Evolutionary conservation across 2,888 invertebrate species (phyloP).

Genomic region (Orchestes rusci): DNA sequence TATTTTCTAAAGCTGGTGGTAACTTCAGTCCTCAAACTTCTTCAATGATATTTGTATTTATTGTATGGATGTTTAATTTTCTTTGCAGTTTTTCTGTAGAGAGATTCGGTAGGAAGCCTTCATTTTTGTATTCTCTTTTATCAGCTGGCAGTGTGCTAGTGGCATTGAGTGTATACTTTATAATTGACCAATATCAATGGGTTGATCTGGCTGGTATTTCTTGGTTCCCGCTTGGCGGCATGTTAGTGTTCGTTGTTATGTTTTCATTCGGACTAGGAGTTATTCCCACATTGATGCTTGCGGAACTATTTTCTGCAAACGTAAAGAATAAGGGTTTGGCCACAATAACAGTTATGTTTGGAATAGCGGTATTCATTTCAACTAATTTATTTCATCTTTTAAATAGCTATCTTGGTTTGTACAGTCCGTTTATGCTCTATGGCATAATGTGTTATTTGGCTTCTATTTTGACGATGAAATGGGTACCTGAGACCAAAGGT

Average conservation of each 20-base stretch:
- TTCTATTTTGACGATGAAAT: conserved; percentile 30
- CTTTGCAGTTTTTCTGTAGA: conserved; percentile 30
- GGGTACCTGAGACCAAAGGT: conserved; percentile 37
- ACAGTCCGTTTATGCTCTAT: conserved; percentile 34
- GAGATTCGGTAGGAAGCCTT: conserved; percentile 32
- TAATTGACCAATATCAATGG: conserved; percentile 25
- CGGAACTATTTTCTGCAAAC: conserved; percentile 35
- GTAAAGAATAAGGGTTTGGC: conserved; percentile 33
- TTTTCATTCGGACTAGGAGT: conserved; percentile 31
- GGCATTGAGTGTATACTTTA: conserved; percentile 33
- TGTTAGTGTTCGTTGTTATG: conserved; percentile 24
- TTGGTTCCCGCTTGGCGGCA: conserved; percentile 34
- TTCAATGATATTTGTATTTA: conserved; percentile 33
- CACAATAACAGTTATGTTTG: conserved; percentile 17
- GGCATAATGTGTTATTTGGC: conserved; percentile 29
- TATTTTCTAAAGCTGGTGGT: conserved; percentile 38
- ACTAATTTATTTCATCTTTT: conserved; percentile 26
- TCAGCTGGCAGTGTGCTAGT: conserved; percentile 30
- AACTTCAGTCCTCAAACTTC: conserved; percentile 33
- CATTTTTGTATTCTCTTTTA: conserved; percentile 33
- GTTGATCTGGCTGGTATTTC: conserved; percentile 23
- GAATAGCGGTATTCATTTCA: conserved; percentile 15
- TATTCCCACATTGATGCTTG: conserved; percentile 34
- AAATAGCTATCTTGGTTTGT: conserved; percentile 32
- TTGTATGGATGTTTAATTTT: conserved; percentile 23